phyloP scores from a whole-genome alignment of 2,113 vertebrate genomes.

The Oncorhynchus nerka region DNA sequence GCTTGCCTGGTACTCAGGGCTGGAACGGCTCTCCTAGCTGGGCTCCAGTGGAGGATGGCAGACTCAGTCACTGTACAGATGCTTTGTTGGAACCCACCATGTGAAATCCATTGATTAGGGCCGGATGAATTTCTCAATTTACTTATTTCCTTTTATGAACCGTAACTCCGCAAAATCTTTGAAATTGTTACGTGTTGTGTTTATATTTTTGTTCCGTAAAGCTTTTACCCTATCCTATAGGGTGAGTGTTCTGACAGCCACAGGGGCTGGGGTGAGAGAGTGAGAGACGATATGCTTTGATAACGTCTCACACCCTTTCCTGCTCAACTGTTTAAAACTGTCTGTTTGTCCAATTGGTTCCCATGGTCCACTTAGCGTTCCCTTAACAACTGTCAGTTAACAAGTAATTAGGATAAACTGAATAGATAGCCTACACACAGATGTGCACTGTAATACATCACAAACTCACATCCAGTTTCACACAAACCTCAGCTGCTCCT shows the following conservation, averaged over 20 bases:
- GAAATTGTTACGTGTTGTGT: no score
- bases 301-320: not conserved
- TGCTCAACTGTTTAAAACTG: not conserved
- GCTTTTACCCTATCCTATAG: not conserved
- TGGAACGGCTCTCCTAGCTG: not conserved
- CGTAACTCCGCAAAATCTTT: no score
- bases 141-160: no score
- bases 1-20: not conserved
- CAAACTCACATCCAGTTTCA: not conserved
- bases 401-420: not conserved
- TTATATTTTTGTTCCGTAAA: no score
- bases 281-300: not conserved
- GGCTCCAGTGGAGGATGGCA: not conserved
- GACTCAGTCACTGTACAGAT: not conserved
- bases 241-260: not conserved
- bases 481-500: no score
- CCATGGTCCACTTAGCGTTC: not conserved
- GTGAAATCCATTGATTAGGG: no score
- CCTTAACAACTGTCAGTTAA: not conserved
- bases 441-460: not conserved
- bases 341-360: not conserved
- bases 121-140: no score
- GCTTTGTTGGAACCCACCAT: not conserved
- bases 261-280: slow-evolving; percentile 1
- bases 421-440: not conserved